Conservation (phyloP, 2,888 invertebrate species). For the Monochamus alternatus region DNA sequence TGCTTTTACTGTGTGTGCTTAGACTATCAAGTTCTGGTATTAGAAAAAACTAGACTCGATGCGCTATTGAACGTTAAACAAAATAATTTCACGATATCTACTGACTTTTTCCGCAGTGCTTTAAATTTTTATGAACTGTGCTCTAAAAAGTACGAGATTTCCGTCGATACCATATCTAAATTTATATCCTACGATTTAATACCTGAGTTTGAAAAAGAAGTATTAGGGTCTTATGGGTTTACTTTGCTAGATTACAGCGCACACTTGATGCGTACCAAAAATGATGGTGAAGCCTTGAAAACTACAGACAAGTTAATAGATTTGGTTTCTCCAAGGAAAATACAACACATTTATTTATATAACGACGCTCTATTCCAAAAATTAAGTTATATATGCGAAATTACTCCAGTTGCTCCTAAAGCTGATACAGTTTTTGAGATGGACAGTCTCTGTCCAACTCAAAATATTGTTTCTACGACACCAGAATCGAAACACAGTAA, state of each 20-base stretch:
- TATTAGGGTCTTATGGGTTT: slow-evolving; percentile 48
- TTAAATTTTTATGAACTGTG: slow-evolving; percentile 51
- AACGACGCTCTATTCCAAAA: slow-evolving; percentile 56
- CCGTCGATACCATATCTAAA: slow-evolving; percentile 37
- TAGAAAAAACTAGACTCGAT: slow-evolving; percentile 55
- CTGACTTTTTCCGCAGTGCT: slow-evolving; percentile 52
- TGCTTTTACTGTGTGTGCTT: slow-evolving; percentile 60
- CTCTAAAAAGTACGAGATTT: slow-evolving; percentile 39
- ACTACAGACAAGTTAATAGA: slow-evolving; percentile 51
- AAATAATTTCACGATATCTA: slow-evolving; percentile 44
- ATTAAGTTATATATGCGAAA: slow-evolving; percentile 47
- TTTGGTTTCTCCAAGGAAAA: slow-evolving; percentile 49
- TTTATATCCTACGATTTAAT: slow-evolving; percentile 42
- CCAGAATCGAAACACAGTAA: slow-evolving; percentile 47
- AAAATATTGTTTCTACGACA: slow-evolving; percentile 35
- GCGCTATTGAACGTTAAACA: slow-evolving; percentile 55
- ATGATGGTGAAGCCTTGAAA: slow-evolving; percentile 49
- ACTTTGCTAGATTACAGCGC: slow-evolving; percentile 56
- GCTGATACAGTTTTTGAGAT: background rate
- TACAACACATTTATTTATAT: slow-evolving; percentile 54
- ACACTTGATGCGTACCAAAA: slow-evolving; percentile 46
- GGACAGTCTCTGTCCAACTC: background rate
- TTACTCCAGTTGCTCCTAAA: slow-evolving; percentile 11
- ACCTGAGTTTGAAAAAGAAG: slow-evolving; percentile 47
- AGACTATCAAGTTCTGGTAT: slow-evolving; percentile 59